Evolutionary conservation across 2,113 vertebrate genomes (phyloP), one percentile per base, ranked within the genome.

Genomic region (Lota lota): DNA sequence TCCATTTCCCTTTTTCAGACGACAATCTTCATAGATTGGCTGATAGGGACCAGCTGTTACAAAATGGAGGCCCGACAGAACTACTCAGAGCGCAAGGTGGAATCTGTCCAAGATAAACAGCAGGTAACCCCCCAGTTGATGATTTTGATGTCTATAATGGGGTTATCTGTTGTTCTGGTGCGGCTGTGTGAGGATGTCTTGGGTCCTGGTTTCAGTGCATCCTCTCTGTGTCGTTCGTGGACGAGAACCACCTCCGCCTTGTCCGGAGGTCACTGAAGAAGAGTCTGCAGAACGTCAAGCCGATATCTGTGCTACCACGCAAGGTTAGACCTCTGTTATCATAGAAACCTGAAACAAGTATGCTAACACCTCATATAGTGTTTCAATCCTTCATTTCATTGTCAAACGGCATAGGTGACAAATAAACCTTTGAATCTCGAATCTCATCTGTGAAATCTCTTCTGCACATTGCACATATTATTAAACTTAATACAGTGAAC

Each of bases 201-300:
- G 16, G 54, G 54, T n/a, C 15, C n/a, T 57, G 59, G 68, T 79
- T 72, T 8, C 78, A 92, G 91, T 74, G 72, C 63, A 2, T 87
- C 56, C 78, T 94, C 19, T 94, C 88, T 0, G 88, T 97, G 63
- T 94, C 93, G 10, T 93, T 87, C 73, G 92, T 95, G 10, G 94
- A 95, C 18, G 91, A 95, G 70, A 56, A 83, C 4, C 67, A 85
- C 11, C 67, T 96, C 33, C 89, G 92, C 64, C 79, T 92, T 72
- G 89, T 94, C 65, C 88, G 84, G 80, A 79, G 22, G 22, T 84
- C 90, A 0, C 78, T 76, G 24, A 87, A 83, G 70, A 91, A 77
- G 67, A 91, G 92, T 71, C 77, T 95, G 50, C 94, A 95, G 66
- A 16, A 85, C 22, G 3, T 85, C 22, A 73, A 91, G 65, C 85